Base-by-base conservation (phyloP, 2,113 vertebrate species). In the Noturus placidus region DNA sequence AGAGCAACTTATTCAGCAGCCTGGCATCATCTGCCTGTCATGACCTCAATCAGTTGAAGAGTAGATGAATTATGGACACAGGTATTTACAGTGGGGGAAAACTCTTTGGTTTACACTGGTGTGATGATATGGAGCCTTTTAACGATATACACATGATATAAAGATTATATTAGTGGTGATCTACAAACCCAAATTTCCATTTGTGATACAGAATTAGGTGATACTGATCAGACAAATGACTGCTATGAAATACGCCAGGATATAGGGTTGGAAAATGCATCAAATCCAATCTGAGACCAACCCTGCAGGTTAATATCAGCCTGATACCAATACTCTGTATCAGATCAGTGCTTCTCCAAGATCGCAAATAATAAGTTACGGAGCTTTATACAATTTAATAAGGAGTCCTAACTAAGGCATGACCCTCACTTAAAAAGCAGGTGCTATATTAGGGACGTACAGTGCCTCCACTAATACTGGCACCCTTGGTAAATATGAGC, bases 61-160 rank as follows among this genome's bases (percentile, higher is more conserved):
- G 33, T 46, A 84, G 84, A 87, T 90, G 80, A 87, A 89, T 83
- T 80, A 63, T 81, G 85, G 79, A 86, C 76, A 83, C 56, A 87
- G 77, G 50, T 52, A 65, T 78, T 57, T 15, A 7, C 19, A 14
- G 35, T 65, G 46, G 61, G 46, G 61, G 56, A 42, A 59, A n/a
- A 33, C 17, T 46, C 42, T 46, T 54, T 76, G 46, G 50, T 30
- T 79, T 30, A 54, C 14, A 33, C 7, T n/a, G 50, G 30, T 33
- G n/a, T 54, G 27, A 79, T 56, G 30, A 3, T 15, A 79, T 52
- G 7, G 25, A 52, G 46, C 2, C 46, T 78, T 77, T 50, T 52
- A 78, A 80, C 14, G 0, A 33, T 10, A 57, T 35, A 57, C 22
- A 30, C 15, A 56, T 30, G 74, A 50, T 27, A n/a, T 77, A 15